These are phyloP conservation scores for Poecilia gillii DNA, from an alignment of 2,797 vertebrate genomes.

Conservation along the genomic window DNA sequence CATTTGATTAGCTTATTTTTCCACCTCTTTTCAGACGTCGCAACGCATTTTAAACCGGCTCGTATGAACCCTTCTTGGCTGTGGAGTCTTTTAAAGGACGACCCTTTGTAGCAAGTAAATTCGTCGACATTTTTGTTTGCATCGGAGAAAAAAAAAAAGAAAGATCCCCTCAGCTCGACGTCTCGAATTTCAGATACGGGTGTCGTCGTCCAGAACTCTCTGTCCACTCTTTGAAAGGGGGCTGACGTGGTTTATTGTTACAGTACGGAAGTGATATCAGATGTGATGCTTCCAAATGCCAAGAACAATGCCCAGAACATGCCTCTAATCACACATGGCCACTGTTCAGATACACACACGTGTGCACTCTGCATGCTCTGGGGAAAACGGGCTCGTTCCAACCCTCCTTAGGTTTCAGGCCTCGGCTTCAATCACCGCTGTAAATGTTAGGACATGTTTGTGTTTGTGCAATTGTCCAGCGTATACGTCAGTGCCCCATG, in stretches of 20 bases:
- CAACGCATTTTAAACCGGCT: constrained; percentile 7
- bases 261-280: constrained; percentile 77
- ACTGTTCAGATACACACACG: constrained; percentile 16
- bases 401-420: constrained; percentile 35
- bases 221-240: constrained; percentile 60
- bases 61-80: neutral
- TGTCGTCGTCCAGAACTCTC: constrained; percentile 61
- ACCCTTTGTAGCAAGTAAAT: constrained; percentile 5
- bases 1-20: constrained; percentile 19
- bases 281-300: constrained; percentile 66
- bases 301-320: constrained; percentile 73
- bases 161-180: constrained; percentile 68
- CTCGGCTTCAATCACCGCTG: constrained; percentile 59
- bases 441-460: constrained; percentile 78
- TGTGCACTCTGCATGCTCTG: constrained; percentile 37
- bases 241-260: constrained; percentile 79
- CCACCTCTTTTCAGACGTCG: constrained; percentile 2
- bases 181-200: constrained; percentile 76
- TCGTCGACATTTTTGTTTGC: constrained; percentile 51
- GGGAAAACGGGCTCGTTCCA: constrained; percentile 44
- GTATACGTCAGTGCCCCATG: constrained; percentile 53
- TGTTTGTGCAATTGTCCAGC: constrained; percentile 67
- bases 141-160: constrained; percentile 53
- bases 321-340: constrained; percentile 58
- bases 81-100: neutral